These are phyloP conservation scores for Thunnus thynnus DNA, from an alignment of 2,113 vertebrate species.

Conservation along the genomic window DNA sequence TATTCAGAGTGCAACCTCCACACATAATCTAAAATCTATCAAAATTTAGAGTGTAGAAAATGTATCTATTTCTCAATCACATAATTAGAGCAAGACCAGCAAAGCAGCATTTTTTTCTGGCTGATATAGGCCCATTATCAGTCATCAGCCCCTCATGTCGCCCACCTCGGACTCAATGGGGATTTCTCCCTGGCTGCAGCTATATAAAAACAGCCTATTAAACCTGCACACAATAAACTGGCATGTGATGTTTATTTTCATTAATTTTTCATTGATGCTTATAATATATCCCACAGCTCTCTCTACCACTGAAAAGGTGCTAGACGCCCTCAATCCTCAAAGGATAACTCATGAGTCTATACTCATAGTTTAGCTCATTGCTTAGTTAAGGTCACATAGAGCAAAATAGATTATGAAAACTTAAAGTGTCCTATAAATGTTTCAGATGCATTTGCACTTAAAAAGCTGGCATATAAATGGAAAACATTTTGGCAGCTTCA, in stretches of 20 bases:
- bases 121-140: neutral
- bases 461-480: too few relatives aligned
- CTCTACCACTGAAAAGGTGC: neutral
- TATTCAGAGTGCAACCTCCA: neutral
- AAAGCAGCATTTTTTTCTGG: neutral
- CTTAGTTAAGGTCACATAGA: slow-evolving; percentile 6
- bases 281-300: slow-evolving; percentile 13
- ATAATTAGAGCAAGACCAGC: slow-evolving; percentile 10
- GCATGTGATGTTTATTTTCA: slow-evolving; percentile 17
- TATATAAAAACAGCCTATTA: neutral
- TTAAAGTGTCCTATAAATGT: neutral
- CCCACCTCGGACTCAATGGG: neutral
- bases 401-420: neutral
- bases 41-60: neutral
- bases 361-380: neutral
- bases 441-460: neutral
- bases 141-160: neutral
- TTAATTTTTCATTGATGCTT: neutral
- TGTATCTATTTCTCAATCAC: slow-evolving; percentile 9
- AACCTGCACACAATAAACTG: neutral
- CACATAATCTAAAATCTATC: slow-evolving; percentile 43
- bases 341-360: too few relatives aligned
- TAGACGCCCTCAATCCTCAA: neutral
- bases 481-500: neutral
- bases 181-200: neutral